Base-by-base conservation (phyloP, 2,888 invertebrate genomes). In the Pheosia tremula region DNA sequence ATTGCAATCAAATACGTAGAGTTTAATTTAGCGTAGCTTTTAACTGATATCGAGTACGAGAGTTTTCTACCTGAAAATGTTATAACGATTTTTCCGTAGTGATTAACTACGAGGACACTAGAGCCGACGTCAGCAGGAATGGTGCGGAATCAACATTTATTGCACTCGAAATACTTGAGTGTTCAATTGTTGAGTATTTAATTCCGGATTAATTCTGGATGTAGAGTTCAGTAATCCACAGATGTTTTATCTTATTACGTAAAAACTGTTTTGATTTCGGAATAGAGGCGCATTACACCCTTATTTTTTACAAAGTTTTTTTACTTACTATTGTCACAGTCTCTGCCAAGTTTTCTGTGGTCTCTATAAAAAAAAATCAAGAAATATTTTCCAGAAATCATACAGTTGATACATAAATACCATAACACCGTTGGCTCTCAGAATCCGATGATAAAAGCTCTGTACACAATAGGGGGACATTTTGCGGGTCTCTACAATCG, bases 401-500 rank as follows among this genome's bases (percentile, higher is more conserved):
- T 37, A 53, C 53, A 53, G 53, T 37, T 53, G 37, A 37, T 10
- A 37, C 37, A 5, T 38, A 38, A 36, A 38, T 3, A 54, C 38
- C 52, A 10, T 5, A n/a, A n/a, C 10, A 36, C 3, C 38, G n/a
- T 37, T 62, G 69, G 68, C 75, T 71, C 69, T 69, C 74, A 75
- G 74, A 78, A 73, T 75, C 73, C 70, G 41, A 74, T 74, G 76
- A 79, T 77, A 79, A 78, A 76, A 74, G 66, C 41, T 10, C 56
- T 13, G 13, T 39, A 68, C 69, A 84, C 78, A 83, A 83, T 80
- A 50, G 50, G 69, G 77, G 64, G 76, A 58, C 64, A 78, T 83
- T 84, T 80, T 72, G 74, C 73, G 76, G 74, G 78, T 80, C 83
- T 77, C 76, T 78, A 71, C 77, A 82, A 79, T 80, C 67, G 72